Base-by-base conservation (phyloP, 2,888 invertebrate species). In the Ophioninae sp. region DNA sequence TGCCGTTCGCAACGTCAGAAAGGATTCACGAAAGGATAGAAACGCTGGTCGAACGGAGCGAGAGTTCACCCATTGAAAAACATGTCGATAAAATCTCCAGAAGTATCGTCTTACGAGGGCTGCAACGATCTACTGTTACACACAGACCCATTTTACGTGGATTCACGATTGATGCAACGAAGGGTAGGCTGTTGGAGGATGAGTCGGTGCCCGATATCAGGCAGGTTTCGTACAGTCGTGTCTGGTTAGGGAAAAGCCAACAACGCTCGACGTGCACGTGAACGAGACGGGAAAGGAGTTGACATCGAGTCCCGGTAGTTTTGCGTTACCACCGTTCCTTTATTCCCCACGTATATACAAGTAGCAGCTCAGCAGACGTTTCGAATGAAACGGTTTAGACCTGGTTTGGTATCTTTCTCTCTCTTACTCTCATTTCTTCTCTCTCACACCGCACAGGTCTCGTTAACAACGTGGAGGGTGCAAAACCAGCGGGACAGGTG, bases 241-340 rank as follows among this genome's bases (percentile, higher is more conserved):
- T 90, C 90, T 91, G 88, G 88, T 91, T 92, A 91, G 87, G 87
- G 87, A 79, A 88, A 87, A 87, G 89, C 87, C 87, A 87, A 85
- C 87, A 87, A 85, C 85, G 87, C 86, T 87, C 85, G 89, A 88
- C 89, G 87, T 85, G 82, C 68, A 65, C 13, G 67, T 69, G 73
- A 62, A 74, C n/a, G 61, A 30, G 74, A 61, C 41, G 59, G 41
- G 59, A 59, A 59, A 72, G 69, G 83, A 62, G 68, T 77, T 73
- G 64, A 59, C 67, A 62, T 61, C 75, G 85, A 85, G 86, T 85
- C 85, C 85, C 84, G 81, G 78, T 79, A 85, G 83, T 85, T 85
- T 87, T 84, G 65, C 79, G 44, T 70, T 83, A 74, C 73, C 77
- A 77, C 64, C 77, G 37, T 83, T 75, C 62, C 69, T 30, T 59